These are phyloP conservation scores for Drosophila neonasuta DNA, from an alignment of 2,888 invertebrate genomes.

Conservation along the genomic window DNA sequence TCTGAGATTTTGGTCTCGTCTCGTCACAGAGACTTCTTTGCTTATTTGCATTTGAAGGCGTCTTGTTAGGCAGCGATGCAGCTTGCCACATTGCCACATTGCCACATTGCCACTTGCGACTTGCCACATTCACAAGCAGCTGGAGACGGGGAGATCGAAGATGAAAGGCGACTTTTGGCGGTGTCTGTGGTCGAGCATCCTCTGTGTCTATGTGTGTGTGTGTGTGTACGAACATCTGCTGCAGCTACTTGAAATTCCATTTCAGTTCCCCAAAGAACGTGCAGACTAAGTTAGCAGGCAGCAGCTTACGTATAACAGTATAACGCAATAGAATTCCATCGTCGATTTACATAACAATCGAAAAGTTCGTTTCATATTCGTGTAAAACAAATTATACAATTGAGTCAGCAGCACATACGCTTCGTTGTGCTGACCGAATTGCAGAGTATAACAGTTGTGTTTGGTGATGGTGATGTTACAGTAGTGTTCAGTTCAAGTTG, in stretches of 20 bases:
- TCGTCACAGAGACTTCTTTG: conserved; percentile 2
- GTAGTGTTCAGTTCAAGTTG: too few relatives aligned
- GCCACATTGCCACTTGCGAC: neutral
- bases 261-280: neutral
- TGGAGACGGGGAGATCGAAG: neutral
- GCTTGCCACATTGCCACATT: neutral
- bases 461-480: too few relatives aligned
- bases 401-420: too few relatives aligned
- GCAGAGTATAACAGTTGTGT: conserved; percentile 2
- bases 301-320: neutral
- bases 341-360: conserved; percentile 1
- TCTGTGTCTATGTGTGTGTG: neutral
- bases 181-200: conserved; percentile 22
- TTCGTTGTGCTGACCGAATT: too few relatives aligned
- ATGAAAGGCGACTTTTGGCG: conserved; percentile 11
- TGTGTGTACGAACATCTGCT: conserved; percentile 15
- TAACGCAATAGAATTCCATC: neutral
- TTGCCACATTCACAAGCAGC: neutral
- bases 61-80: conserved; percentile 51
- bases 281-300: neutral
- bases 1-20: conserved; percentile 29
- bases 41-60: conserved; percentile 60
- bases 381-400: neutral
- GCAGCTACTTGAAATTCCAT: conserved; percentile 1
- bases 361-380: neutral